Percentiles rank a stretch among this genome's conserved stretches.
phyloP scores from a whole-genome alignment of 1,140 invertebrate species.

The Cardiocondyla obscurior region DNA sequence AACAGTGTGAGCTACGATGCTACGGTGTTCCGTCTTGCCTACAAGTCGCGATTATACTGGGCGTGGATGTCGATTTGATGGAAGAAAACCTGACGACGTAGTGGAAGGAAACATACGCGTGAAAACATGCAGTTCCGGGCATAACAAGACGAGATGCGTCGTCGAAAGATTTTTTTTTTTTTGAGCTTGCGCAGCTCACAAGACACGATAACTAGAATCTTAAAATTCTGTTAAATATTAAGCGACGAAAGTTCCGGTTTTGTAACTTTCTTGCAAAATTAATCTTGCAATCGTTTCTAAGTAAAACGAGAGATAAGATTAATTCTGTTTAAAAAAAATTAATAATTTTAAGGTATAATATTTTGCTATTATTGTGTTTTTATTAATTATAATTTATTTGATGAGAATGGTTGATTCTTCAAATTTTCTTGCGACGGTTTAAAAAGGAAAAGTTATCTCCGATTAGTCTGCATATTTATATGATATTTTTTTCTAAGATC shows the following conservation, averaged over 20 bases:
- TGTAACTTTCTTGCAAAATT: neutral
- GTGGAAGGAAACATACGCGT: slow-evolving; percentile 19
- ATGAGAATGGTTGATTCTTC: too few relatives aligned
- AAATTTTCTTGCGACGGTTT: too few relatives aligned
- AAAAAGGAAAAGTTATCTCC: too few relatives aligned
- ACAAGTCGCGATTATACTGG: slow-evolving; percentile 66
- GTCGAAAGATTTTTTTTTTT: neutral
- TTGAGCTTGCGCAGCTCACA: neutral
- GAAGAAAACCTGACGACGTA: slow-evolving; percentile 67
- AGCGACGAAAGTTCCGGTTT: neutral
- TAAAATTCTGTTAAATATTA: neutral
- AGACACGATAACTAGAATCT: neutral
- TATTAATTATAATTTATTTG: too few relatives aligned
- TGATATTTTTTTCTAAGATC: neutral
- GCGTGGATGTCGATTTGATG: slow-evolving; percentile 67
- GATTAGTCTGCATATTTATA: too few relatives aligned
- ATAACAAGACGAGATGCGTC: neutral
- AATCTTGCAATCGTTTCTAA: too few relatives aligned
- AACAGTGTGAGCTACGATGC: slow-evolving; percentile 36
- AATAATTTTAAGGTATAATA: too few relatives aligned
- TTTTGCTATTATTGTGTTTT: too few relatives aligned
- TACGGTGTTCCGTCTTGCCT: slow-evolving; percentile 39
- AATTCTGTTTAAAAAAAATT: too few relatives aligned
- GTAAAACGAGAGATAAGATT: too few relatives aligned
- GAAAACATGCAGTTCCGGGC: neutral